A percentile compares a stretch with the other conserved stretches of the same genome.
phyloP scores from a whole-genome alignment of 1,140 invertebrate species.

The Cardiocondyla obscurior region DNA sequence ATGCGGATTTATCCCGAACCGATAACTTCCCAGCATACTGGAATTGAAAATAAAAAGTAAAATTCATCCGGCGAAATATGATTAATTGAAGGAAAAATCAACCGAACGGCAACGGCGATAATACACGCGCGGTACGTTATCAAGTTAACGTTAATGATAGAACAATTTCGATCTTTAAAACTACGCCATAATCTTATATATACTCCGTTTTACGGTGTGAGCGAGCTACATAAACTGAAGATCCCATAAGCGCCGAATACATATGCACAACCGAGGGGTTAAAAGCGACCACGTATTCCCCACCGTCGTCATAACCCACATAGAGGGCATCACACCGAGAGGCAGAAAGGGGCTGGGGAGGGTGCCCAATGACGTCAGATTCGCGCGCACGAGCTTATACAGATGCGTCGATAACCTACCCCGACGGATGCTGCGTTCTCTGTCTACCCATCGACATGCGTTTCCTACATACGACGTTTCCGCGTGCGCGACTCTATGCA shows the following conservation, averaged over 20 bases:
- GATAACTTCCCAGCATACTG: neutral
- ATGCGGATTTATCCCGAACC: neutral
- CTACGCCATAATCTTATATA: neutral
- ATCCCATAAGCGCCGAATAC: slow-evolving; percentile 66
- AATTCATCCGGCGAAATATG: neutral
- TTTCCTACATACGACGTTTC: neutral
- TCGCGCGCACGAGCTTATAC: slow-evolving; percentile 69
- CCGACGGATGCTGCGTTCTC: slow-evolving; percentile 69
- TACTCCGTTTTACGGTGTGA: slow-evolving; percentile 7
- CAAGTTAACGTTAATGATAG: neutral
- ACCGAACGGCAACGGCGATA: neutral
- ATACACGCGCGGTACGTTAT: neutral
- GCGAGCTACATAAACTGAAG: slow-evolving; percentile 22
- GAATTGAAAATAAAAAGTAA: neutral
- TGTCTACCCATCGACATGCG: slow-evolving; percentile 26
- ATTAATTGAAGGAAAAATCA: neutral
- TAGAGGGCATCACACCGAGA: slow-evolving; percentile 80
- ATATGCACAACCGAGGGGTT: slow-evolving; percentile 70
- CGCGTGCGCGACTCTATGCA: neutral
- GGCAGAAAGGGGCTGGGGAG: slow-evolving; percentile 25
- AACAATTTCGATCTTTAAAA: neutral
- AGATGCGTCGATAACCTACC: slow-evolving; percentile 68
- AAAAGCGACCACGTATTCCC: slow-evolving; percentile 75
- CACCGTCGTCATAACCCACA: slow-evolving; percentile 81
- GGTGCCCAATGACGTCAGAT: slow-evolving; percentile 77